A percentile compares a stretch with the other conserved stretches of the same genome.
phyloP scores from a whole-genome alignment of 2,113 vertebrate genomes.

The Triplophysa rosa region DNA sequence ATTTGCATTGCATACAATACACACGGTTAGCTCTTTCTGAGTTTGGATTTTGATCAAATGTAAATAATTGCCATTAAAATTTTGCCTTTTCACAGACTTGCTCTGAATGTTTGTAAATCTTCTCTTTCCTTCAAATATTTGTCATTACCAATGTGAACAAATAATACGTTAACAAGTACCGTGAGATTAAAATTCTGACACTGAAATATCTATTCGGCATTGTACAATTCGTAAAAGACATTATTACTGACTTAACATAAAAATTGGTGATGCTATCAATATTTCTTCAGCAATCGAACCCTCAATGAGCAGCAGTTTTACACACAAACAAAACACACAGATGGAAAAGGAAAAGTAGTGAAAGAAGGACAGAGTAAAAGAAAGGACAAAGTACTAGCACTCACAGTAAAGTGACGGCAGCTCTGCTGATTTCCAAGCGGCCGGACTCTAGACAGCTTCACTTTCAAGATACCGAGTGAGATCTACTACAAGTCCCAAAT shows the following conservation, averaged over 20 bases:
- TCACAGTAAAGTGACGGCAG: slow-evolving; percentile 58
- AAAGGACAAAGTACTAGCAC: slow-evolving; percentile 30
- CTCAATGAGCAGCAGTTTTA: neutral
- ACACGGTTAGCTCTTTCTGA: no score
- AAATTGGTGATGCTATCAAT: neutral
- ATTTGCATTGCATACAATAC: no score
- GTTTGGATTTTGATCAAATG: no score
- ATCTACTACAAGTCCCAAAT: slow-evolving; percentile 48
- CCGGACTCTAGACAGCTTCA: slow-evolving; percentile 47
- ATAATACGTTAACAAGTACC: no score
- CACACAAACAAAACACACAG: neutral
- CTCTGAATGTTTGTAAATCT: no score
- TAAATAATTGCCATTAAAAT: no score
- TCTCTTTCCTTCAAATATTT: no score
- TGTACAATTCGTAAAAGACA: no score
- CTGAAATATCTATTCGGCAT: no score
- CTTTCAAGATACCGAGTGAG: slow-evolving; percentile 52
- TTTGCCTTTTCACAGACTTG: no score
- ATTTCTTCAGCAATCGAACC: neutral
- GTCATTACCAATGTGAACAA: no score
- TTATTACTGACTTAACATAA: neutral
- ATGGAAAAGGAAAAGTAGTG: neutral
- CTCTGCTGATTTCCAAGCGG: slow-evolving; percentile 3
- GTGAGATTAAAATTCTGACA: no score
- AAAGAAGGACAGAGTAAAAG: neutral